Conservation (phyloP, 2,797 vertebrate species). For the Coccyzus lansbergi region DNA sequence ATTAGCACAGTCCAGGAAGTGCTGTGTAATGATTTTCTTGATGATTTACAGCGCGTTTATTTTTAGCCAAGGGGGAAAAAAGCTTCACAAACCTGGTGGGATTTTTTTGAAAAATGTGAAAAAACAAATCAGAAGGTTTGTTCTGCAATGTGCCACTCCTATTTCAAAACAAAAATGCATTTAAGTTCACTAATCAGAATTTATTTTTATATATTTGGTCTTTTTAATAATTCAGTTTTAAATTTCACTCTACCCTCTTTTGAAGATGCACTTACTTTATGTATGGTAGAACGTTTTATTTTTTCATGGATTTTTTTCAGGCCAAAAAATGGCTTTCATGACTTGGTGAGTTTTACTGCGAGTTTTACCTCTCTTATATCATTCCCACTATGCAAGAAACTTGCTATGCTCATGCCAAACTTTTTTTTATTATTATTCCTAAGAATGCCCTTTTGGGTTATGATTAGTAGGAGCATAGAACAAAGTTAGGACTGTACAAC, state of each 20-base stretch:
- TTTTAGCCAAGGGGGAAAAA: not conserved
- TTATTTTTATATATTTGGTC: not conserved
- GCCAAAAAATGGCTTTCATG: not conserved
- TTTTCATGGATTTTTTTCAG: not conserved
- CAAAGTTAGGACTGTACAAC: not conserved
- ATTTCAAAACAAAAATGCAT: not conserved
- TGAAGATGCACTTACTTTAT: not conserved
- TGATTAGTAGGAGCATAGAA: not conserved
- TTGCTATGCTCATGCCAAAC: not conserved
- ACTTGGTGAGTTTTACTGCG: not conserved
- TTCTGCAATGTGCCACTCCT: not conserved
- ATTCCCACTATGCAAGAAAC: not conserved
- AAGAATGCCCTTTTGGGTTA: not conserved
- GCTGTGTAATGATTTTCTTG: conserved; percentile 27
- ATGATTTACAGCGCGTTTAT: not conserved
- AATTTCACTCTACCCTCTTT: not conserved
- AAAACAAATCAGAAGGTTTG: not conserved
- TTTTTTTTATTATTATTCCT: not conserved
- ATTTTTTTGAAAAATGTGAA: not conserved
- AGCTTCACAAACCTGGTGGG: not conserved
- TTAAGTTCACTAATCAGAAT: not conserved
- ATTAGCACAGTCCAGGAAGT: not conserved
- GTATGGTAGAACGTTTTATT: not conserved
- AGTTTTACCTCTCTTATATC: not conserved
- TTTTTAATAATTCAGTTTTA: not conserved